phyloP scores from a whole-genome alignment of 2,797 vertebrate genomes.

The Cyprinella venusta region DNA sequence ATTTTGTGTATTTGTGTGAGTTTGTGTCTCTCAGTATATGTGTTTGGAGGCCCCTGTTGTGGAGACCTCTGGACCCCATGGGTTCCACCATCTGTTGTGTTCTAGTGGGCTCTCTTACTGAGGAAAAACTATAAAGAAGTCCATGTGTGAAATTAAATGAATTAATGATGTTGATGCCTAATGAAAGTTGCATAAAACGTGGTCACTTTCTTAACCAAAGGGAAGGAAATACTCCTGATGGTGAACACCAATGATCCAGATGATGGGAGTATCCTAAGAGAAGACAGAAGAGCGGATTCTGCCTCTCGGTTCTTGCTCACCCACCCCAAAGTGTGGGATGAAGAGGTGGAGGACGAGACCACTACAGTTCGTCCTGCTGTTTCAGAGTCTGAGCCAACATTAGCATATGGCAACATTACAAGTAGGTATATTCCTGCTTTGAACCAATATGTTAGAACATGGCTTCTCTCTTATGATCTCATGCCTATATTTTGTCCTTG shows the following conservation, averaged over 20 bases:
- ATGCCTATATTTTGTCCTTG: not conserved
- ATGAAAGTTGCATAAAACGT: not conserved
- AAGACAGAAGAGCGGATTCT: slow-evolving; percentile 18
- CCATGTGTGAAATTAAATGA: slow-evolving; percentile 30
- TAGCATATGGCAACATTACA: slow-evolving; percentile 50
- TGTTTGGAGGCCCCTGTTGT: slow-evolving; percentile 69
- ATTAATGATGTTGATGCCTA: not conserved
- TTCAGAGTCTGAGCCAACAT: not conserved
- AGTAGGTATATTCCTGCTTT: slow-evolving; percentile 47
- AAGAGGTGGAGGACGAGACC: slow-evolving; percentile 49
- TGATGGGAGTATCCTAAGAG: slow-evolving; percentile 46
- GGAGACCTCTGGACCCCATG: slow-evolving; percentile 71
- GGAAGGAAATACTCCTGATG: slow-evolving; percentile 69
- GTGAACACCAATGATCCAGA: slow-evolving; percentile 75
- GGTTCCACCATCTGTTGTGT: slow-evolving; percentile 81
- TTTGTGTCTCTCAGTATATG: slow-evolving; percentile 58
- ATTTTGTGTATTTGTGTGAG: slow-evolving; percentile 48
- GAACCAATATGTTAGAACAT: slow-evolving; percentile 32
- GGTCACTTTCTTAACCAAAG: slow-evolving; percentile 64
- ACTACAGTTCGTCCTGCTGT: slow-evolving; percentile 4
- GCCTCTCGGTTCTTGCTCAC: slow-evolving; percentile 24
- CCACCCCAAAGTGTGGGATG: slow-evolving; percentile 33
- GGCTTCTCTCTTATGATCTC: not conserved
- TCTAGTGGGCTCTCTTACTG: slow-evolving; percentile 66
- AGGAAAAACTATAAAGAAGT: slow-evolving; percentile 66